These are phyloP conservation scores for Muntiacus reevesi DNA, from an alignment of 2,113 vertebrate species.

Conservation along the genomic window DNA sequence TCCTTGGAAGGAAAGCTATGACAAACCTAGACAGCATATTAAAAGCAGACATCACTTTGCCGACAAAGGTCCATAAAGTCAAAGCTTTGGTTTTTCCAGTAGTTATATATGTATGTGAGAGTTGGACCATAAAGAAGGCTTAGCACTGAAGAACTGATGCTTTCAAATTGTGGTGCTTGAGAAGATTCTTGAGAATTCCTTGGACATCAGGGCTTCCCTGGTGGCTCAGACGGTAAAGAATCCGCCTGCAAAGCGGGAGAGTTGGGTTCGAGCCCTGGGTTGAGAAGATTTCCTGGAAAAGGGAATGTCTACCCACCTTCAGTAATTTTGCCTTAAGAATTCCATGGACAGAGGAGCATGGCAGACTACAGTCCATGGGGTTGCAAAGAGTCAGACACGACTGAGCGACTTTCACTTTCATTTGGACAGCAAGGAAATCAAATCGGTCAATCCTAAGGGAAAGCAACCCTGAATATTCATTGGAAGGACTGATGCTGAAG, in stretches of 20 bases:
- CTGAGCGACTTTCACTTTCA: neutral
- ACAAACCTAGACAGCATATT: neutral
- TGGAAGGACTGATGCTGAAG: neutral
- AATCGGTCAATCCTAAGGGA: neutral
- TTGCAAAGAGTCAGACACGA: neutral
- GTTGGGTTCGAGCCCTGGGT: neutral
- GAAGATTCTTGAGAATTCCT: neutral
- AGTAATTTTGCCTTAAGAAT: neutral
- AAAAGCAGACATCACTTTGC: neutral
- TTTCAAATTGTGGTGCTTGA: neutral
- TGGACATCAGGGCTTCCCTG: neutral
- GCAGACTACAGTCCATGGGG: neutral
- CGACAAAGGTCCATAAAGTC: neutral
- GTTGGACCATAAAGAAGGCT: neutral
- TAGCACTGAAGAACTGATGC: neutral
- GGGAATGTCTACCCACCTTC: neutral
- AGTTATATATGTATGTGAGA: neutral
- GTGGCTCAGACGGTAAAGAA: neutral
- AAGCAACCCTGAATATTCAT: neutral
- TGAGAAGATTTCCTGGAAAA: neutral
- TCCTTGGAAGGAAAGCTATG: neutral
- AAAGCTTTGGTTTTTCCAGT: neutral
- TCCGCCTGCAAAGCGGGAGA: neutral
- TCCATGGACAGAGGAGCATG: neutral
- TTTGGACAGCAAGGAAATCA: neutral